Percentiles rank a stretch among this genome's conserved stretches.
These are phyloP conservation scores for Scomber colias DNA, from an alignment of 2,113 vertebrate genomes.

Conservation along the genomic window DNA sequence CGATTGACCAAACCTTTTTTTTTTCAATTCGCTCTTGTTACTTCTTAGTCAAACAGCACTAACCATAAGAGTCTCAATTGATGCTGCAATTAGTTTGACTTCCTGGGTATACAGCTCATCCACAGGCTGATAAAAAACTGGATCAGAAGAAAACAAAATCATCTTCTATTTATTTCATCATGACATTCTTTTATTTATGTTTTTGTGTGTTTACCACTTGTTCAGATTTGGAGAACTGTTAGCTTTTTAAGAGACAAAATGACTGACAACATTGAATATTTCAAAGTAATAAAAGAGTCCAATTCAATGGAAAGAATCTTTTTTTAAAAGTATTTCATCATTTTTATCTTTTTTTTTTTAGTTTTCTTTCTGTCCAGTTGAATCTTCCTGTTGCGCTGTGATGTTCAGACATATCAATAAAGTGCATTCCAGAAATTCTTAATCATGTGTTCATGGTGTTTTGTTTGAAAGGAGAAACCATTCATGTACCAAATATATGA, in stretches of 20 bases:
- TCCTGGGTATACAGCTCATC: slow-evolving; percentile 18
- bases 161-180: slow-evolving; percentile 81
- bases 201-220: slow-evolving; percentile 37
- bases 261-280: slow-evolving; percentile 23
- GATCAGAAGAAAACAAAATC: slow-evolving; percentile 62
- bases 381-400: slow-evolving; percentile 52
- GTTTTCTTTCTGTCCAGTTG: slow-evolving; percentile 69
- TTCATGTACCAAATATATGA: background rate
- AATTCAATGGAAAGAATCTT: slow-evolving; percentile 24
- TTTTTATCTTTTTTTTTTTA: slow-evolving; percentile 36
- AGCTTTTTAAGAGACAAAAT: slow-evolving; percentile 7
- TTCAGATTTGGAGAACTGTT: slow-evolving; percentile 27
- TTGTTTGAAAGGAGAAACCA: slow-evolving; percentile 9
- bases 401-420: slow-evolving; percentile 71
- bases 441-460: background rate
- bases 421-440: slow-evolving; percentile 40
- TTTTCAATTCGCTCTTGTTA: background rate
- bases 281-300: slow-evolving; percentile 21
- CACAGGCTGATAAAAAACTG: slow-evolving; percentile 61
- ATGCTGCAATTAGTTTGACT: slow-evolving; percentile 3
- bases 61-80: slow-evolving; percentile 28
- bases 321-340: slow-evolving; percentile 33
- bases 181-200: slow-evolving; percentile 62
- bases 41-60: slow-evolving; percentile 38
- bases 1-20: slow-evolving; percentile 11